Conservation (phyloP, 2,888 invertebrate genomes). For the Patella ulyssiponensis region DNA sequence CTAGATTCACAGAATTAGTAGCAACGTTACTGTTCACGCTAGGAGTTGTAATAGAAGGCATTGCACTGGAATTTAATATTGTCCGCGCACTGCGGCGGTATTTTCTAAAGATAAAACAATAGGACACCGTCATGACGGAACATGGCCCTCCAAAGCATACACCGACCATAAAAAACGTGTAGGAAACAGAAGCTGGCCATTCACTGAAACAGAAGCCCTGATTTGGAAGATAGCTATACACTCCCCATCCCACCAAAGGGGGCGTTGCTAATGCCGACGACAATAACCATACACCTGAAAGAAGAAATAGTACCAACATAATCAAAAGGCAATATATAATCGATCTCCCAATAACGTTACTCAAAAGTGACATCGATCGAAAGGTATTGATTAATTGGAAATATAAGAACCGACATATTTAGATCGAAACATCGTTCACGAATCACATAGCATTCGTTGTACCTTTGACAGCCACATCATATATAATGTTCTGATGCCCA, state of each 20-base stretch:
- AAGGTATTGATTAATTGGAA: too few relatives aligned
- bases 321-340: too few relatives aligned
- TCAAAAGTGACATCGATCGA: too few relatives aligned
- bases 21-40: neutral
- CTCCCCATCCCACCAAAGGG: conserved; percentile 63
- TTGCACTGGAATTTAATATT: neutral
- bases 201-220: conserved; percentile 65
- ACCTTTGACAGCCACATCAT: too few relatives aligned
- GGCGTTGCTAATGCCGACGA: conserved; percentile 54
- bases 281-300: conserved; percentile 56
- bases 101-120: conserved; percentile 50
- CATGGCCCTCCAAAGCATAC: conserved; percentile 64
- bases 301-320: neutral
- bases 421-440: too few relatives aligned
- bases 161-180: conserved; percentile 65
- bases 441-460: too few relatives aligned
- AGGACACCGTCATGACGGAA: conserved; percentile 60
- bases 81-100: conserved; percentile 35
- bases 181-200: conserved; percentile 57
- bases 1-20: neutral
- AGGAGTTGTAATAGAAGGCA: neutral
- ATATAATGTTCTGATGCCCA: too few relatives aligned
- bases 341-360: too few relatives aligned
- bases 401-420: too few relatives aligned
- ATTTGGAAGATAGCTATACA: conserved; percentile 53